Percentiles rank a stretch among this genome's conserved stretches.
phyloP scores from a whole-genome alignment of 1,140 invertebrate species.

The Drosophila ohnishii region DNA sequence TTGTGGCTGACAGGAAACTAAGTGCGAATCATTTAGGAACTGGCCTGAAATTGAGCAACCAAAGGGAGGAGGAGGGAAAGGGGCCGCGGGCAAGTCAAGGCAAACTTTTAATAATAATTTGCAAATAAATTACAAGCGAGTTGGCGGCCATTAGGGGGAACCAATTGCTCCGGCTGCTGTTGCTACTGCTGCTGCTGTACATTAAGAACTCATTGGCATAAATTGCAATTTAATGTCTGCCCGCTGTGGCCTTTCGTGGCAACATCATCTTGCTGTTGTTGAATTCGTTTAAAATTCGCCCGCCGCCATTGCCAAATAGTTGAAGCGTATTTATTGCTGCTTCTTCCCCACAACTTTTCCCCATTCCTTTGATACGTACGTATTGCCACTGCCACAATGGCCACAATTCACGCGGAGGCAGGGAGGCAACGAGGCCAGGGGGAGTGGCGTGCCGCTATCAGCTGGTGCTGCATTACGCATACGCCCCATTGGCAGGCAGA shows the following conservation, averaged over 20 bases:
- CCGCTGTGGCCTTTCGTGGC: slow-evolving; percentile 41
- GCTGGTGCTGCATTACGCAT: slow-evolving; percentile 70
- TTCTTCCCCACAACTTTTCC: slow-evolving; percentile 11
- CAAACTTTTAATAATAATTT: slow-evolving; percentile 82
- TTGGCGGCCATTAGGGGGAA: slow-evolving; percentile 64
- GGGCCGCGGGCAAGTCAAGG: slow-evolving; percentile 10
- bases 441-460: slow-evolving; percentile 24
- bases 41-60: slow-evolving; percentile 21
- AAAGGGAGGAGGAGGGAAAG: neutral
- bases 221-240: slow-evolving; percentile 81
- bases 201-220: slow-evolving; percentile 82
- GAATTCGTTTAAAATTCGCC: slow-evolving; percentile 70
- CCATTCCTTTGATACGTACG: slow-evolving; percentile 32
- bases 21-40: slow-evolving; percentile 78
- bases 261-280: slow-evolving; percentile 48
- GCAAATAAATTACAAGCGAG: slow-evolving; percentile 80
- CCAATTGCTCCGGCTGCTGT: slow-evolving; percentile 41
- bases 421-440: neutral
- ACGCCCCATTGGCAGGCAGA: slow-evolving; percentile 61
- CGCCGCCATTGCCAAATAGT: slow-evolving; percentile 73
- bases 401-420: slow-evolving; percentile 53
- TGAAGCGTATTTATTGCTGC: slow-evolving; percentile 80
- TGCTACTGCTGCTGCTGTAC: slow-evolving; percentile 53
- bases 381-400: slow-evolving; percentile 45
- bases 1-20: slow-evolving; percentile 79